Evolutionary conservation across 53 echinoderm and acorn worm genomes (phyloP).

Genomic region (Temnopleurus reevesii): DNA sequence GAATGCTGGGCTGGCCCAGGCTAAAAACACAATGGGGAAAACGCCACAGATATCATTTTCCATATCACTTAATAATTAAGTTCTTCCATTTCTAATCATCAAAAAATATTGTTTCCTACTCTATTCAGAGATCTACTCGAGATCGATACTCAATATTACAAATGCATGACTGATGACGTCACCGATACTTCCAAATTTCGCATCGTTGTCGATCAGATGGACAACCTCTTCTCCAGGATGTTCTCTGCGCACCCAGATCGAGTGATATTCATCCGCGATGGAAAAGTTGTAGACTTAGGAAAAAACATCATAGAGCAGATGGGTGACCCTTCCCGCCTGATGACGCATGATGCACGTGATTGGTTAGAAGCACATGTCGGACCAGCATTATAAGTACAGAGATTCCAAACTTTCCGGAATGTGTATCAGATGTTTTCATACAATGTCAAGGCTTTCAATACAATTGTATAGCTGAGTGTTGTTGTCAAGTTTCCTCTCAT

Average conservation of each 20-base stretch:
- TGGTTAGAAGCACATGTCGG: constrained; percentile 53
- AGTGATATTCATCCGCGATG: constrained; percentile 61
- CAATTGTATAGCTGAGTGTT: no score
- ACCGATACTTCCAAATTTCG: constrained; percentile 59
- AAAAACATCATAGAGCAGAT: constrained; percentile 46
- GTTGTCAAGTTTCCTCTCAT: no score
- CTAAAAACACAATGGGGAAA: no score
- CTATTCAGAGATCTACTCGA: constrained; percentile 59
- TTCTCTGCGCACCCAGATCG: constrained; percentile 85
- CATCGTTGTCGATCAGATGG: constrained; percentile 74
- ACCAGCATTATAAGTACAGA: no score
- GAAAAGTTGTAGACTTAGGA: constrained; percentile 65
- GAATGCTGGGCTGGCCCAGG: no score
- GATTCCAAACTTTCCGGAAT: no score
- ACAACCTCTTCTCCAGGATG: constrained; percentile 63
- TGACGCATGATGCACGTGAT: constrained; percentile 74
- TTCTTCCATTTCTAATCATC: no score
- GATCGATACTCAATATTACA: constrained; percentile 54
- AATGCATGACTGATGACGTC: constrained; percentile 69
- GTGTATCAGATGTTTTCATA: no score
- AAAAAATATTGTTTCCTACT: no score
- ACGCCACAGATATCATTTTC: no score
- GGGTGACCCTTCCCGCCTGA: constrained; percentile 47
- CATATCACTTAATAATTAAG: no score
- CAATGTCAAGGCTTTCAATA: no score